Conservation (phyloP, 1,140 invertebrate genomes). For the Euura lappo region DNA sequence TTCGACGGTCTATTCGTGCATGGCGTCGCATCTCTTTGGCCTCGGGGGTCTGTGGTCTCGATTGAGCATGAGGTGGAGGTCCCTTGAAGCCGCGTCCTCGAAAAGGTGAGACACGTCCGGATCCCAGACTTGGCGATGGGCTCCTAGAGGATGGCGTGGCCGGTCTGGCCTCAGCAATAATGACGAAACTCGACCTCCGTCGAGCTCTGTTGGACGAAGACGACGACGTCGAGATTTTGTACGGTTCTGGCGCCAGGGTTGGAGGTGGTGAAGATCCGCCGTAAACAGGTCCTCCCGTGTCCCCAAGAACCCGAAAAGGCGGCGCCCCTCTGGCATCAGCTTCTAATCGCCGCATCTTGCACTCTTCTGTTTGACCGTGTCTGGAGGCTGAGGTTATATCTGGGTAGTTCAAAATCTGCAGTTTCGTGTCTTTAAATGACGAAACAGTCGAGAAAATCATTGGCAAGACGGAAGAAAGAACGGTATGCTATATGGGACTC, state of each 20-base stretch:
- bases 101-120: constrained; percentile 64
- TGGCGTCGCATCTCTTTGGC: constrained; percentile 20
- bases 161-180: constrained; percentile 62
- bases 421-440: too few species aligned
- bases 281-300: constrained; percentile 19
- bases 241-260: constrained; percentile 53
- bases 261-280: constrained; percentile 40
- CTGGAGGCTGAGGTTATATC: too few species aligned
- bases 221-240: constrained; percentile 43
- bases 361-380: too few species aligned
- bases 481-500: background rate
- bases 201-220: constrained; percentile 43
- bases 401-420: too few species aligned
- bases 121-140: constrained; percentile 42
- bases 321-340: constrained; percentile 39
- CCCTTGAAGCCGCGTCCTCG: constrained; percentile 65
- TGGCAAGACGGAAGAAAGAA: too few species aligned
- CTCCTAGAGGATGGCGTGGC: constrained; percentile 47
- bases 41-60: constrained; percentile 46
- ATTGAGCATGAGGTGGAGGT: constrained; percentile 51
- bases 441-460: too few species aligned
- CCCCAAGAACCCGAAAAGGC: constrained; percentile 27
- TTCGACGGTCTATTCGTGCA: constrained; percentile 38
- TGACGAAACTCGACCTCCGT: constrained; percentile 63
- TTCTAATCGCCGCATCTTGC: constrained; percentile 21